These are phyloP conservation scores for Chionodraco myersi DNA, from an alignment of 2,113 vertebrate genomes.

Conservation along the genomic window DNA sequence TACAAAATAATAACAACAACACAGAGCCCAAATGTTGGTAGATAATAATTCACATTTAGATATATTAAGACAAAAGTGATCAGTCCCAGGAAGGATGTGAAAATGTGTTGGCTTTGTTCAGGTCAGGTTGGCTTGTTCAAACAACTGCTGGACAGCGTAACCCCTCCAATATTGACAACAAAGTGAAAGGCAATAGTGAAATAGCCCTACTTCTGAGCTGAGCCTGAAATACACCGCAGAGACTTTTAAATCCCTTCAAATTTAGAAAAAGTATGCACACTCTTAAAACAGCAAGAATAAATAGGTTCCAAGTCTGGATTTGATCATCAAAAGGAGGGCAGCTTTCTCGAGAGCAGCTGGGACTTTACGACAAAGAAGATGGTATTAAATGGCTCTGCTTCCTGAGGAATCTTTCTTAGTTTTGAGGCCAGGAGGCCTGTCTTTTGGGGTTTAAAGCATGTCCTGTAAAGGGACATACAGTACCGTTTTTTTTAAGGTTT, in stretches of 20 bases:
- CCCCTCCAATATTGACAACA: background rate
- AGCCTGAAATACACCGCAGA: background rate
- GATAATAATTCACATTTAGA: background rate
- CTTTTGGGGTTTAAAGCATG: conserved; percentile 19
- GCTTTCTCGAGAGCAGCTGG: background rate
- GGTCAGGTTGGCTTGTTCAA: background rate
- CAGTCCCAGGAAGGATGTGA: background rate
- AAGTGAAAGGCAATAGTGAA: background rate
- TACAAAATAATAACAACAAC: background rate
- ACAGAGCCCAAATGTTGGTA: background rate
- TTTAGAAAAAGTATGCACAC: conserved; percentile 7
- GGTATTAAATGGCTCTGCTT: no score
- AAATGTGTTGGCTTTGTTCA: background rate
- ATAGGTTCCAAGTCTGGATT: conserved; percentile 37
- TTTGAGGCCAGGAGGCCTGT: conserved; percentile 12
- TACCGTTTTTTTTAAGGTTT: background rate
- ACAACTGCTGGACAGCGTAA: background rate
- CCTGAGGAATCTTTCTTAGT: conserved; percentile 9
- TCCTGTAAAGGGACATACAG: background rate
- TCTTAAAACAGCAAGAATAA: conserved; percentile 21
- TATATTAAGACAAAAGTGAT: background rate
- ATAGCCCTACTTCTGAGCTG: background rate
- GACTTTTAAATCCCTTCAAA: conserved; percentile 14
- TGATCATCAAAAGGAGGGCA: conserved; percentile 29
- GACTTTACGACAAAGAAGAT: background rate